phyloP scores from a whole-genome alignment of 1,140 invertebrate species.

The Tribolium madens region DNA sequence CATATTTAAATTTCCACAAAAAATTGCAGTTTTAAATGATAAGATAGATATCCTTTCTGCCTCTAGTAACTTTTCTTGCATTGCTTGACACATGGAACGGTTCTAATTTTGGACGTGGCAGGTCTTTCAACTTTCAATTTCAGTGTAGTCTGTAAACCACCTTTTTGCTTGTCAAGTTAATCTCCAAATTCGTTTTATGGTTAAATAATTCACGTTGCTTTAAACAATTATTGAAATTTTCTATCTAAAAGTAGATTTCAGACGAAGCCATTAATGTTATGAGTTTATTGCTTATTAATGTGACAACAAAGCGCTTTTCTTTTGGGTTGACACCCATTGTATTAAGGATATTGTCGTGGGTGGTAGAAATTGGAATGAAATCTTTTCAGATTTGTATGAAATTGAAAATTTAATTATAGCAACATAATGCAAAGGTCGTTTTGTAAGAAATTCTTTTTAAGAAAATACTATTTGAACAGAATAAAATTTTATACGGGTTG shows the following conservation, averaged over 20 bases:
- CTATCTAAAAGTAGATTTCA: not conserved
- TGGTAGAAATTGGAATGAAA: not conserved
- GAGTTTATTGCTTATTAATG: conserved; percentile 29
- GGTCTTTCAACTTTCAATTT: conserved; percentile 15
- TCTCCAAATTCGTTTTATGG: too few species aligned
- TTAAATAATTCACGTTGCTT: not conserved
- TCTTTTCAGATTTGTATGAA: conserved; percentile 1
- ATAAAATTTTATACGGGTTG: conserved; percentile 5
- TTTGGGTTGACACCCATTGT: conserved; percentile 21
- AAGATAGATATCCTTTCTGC: not conserved
- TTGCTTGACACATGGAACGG: not conserved
- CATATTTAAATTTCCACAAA: not conserved
- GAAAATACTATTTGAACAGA: not conserved
- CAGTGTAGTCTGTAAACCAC: conserved; percentile 5
- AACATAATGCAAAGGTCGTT: not conserved
- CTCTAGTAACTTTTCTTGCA: not conserved
- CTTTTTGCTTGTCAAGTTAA: not conserved
- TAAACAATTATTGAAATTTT: conserved; percentile 14
- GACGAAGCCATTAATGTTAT: conserved; percentile 3
- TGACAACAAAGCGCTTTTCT: conserved; percentile 12
- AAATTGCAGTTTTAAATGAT: not conserved
- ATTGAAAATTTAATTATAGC: conserved; percentile 23
- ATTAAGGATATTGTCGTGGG: not conserved
- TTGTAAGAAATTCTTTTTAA: too few species aligned
- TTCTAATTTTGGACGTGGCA: not conserved